Evolutionary conservation across 1,140 invertebrate species (phyloP).

Genomic region (Hycleus phaleratus): DNA sequence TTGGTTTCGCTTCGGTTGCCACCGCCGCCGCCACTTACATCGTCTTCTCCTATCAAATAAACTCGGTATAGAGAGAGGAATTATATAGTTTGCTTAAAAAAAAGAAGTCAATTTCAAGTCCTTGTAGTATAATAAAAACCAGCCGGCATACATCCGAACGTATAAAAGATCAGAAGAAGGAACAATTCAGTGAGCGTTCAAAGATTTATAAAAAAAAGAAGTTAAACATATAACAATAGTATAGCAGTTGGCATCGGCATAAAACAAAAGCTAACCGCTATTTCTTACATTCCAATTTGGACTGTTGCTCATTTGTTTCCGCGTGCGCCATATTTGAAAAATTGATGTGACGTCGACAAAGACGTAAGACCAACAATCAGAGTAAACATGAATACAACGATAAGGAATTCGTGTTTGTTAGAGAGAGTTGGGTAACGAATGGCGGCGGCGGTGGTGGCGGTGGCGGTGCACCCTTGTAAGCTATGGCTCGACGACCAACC

Average conservation of each 20-base stretch:
- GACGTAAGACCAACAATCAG: slow-evolving; percentile 38
- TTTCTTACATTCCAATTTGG: slow-evolving; percentile 42
- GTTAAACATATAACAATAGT: slow-evolving; percentile 38
- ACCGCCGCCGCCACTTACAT: too few relatives aligned
- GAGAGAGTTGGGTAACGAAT: slow-evolving; percentile 14
- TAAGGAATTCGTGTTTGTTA: slow-evolving; percentile 24
- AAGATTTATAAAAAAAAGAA: slow-evolving; percentile 37
- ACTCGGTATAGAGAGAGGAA: too few relatives aligned
- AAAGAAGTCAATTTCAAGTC: too few relatives aligned
- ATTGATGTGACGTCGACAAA: slow-evolving; percentile 41
- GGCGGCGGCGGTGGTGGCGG: too few relatives aligned
- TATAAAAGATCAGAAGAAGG: not conserved
- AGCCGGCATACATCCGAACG: slow-evolving; percentile 16
- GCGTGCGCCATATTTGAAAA: slow-evolving; percentile 41
- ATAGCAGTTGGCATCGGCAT: slow-evolving; percentile 39
- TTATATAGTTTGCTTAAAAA: too few relatives aligned
- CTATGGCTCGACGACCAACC: slow-evolving; percentile 33
- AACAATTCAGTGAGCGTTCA: slow-evolving; percentile 31
- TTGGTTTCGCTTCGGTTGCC: too few relatives aligned
- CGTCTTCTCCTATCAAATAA: too few relatives aligned
- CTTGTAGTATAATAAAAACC: slow-evolving; percentile 32
- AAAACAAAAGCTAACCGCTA: slow-evolving; percentile 43
- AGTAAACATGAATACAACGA: slow-evolving; percentile 20
- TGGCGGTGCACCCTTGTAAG: slow-evolving; percentile 16
- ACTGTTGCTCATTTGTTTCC: slow-evolving; percentile 42